phyloP scores from a whole-genome alignment of 2,113 vertebrate genomes.

The Eolophus roseicapilla region DNA sequence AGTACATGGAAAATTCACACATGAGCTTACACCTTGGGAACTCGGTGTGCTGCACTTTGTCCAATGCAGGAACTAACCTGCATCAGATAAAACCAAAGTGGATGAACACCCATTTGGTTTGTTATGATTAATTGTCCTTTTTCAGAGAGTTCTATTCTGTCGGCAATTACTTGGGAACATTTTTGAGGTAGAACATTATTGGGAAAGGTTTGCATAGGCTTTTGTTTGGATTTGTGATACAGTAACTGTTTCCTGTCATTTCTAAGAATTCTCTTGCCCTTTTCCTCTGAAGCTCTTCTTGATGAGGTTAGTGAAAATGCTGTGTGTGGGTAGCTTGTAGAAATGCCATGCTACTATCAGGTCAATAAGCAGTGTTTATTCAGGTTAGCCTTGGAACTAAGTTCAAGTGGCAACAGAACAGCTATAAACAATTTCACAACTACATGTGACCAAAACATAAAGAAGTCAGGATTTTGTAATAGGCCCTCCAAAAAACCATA shows the following conservation, averaged over 20 bases:
- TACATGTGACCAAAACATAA: not conserved
- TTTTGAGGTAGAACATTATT: not conserved
- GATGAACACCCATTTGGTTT: not conserved
- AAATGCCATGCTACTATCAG: not conserved
- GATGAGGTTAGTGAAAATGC: not conserved
- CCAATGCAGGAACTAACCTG: not conserved
- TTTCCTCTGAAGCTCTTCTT: not conserved
- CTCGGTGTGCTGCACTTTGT: not conserved
- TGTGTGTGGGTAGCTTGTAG: not conserved
- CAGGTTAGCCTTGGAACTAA: conserved; percentile 15
- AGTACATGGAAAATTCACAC: accelerated
- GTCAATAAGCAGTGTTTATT: not conserved
- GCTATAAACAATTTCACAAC: conserved; percentile 10
- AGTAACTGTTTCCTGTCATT: not conserved
- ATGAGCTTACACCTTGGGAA: not conserved
- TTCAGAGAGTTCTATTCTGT: not conserved
- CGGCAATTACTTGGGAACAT: not conserved
- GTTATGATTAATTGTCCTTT: not conserved
- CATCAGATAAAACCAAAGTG: not conserved
- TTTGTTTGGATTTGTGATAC: not conserved
- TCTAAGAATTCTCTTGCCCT: not conserved
- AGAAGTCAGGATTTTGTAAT: not conserved
- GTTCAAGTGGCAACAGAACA: conserved; percentile 18
- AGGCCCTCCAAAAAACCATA: not conserved
- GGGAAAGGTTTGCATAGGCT: not conserved